Evolutionary conservation across 2,797 vertebrate species (phyloP), one percentile per base, ranked within the genome.

Genomic region (Catharus ustulatus): DNA sequence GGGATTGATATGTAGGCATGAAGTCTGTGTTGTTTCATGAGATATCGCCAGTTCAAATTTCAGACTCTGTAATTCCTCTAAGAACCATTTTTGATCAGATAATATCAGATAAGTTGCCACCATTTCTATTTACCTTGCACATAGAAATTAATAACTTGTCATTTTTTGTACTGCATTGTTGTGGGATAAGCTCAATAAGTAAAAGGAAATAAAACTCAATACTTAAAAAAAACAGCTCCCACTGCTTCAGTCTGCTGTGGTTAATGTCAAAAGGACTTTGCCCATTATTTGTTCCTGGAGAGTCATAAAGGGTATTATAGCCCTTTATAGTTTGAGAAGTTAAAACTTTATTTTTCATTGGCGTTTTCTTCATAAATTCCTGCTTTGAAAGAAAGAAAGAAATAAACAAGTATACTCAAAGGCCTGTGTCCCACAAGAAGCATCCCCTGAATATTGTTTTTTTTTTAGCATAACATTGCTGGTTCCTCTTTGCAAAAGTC

Each of bases 21-120:
- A 84, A 84, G 48, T 42, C 66, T 86, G 3, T 78, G 52, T 83
- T 96, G 36, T 90, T 95, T 88, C 73, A 54, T 58, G 62, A 89
- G 78, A 52, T n/a, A 40, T 32, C 42, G 15, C 21, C 55, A 11
- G 36, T 87, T 80, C 73, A 80, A 51, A 67, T 91, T 89, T 74
- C 66, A 67, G 40, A 40, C 42, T 57, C 20, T 49, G 10, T 71
- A 84, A 75, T 86, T 96, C 73, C 55, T 66, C n/a, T 84, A 78
- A 88, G n/a, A 8, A 20, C 38, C 45, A 5, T 26, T 94, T 93
- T 87, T 91, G 16, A 79, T 81, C 36, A 58, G 61, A 51, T 40
- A 84, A 7, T 73, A 36, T 81, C 62, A 73, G 45, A 13, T 32
- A 84, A 78, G 23, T 78, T 68, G 45, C 48, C 48, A 77, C 19